Percentiles rank a stretch among this genome's conserved stretches.
phyloP scores from a whole-genome alignment of 2,888 invertebrate genomes.

The Asteroscopus sphinx region DNA sequence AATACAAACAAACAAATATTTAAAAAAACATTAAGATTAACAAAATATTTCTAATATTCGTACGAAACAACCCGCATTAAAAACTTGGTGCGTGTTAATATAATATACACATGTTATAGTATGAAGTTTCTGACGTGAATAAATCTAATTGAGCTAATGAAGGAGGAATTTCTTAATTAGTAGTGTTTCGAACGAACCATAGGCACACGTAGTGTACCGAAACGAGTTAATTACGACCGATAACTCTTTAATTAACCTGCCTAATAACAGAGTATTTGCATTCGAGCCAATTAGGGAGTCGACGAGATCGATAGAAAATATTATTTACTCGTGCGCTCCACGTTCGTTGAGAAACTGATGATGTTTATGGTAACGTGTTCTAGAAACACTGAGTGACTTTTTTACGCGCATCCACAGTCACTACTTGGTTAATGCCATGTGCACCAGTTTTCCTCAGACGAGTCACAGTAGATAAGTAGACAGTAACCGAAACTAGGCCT shows the following conservation, averaged over 20 bases:
- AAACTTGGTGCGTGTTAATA: slow-evolving; percentile 52
- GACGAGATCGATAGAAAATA: slow-evolving; percentile 75
- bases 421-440: slow-evolving; percentile 9
- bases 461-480: no score
- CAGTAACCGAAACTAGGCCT: no score
- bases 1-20: slow-evolving; percentile 30
- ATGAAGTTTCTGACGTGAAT: slow-evolving; percentile 76
- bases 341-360: slow-evolving; percentile 41
- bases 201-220: slow-evolving; percentile 85
- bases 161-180: slow-evolving; percentile 88
- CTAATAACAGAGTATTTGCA: slow-evolving; percentile 88
- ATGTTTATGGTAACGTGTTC: slow-evolving; percentile 44
- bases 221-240: slow-evolving; percentile 87
- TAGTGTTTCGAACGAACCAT: slow-evolving; percentile 82
- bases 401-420: slow-evolving; percentile 35
- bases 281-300: slow-evolving; percentile 82
- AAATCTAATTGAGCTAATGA: slow-evolving; percentile 87
- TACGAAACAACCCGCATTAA: slow-evolving; percentile 41
- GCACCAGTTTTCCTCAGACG: slow-evolving; percentile 27
- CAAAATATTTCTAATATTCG: slow-evolving; percentile 51
- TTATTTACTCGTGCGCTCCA: slow-evolving; percentile 60
- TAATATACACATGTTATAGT: slow-evolving; percentile 60
- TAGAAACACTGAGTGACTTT: slow-evolving; percentile 39
- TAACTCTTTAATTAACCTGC: slow-evolving; percentile 89
- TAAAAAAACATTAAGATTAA: slow-evolving; percentile 51